phyloP scores from a whole-genome alignment of 2,888 invertebrate species.

The Tenthredo scrophulariae region DNA sequence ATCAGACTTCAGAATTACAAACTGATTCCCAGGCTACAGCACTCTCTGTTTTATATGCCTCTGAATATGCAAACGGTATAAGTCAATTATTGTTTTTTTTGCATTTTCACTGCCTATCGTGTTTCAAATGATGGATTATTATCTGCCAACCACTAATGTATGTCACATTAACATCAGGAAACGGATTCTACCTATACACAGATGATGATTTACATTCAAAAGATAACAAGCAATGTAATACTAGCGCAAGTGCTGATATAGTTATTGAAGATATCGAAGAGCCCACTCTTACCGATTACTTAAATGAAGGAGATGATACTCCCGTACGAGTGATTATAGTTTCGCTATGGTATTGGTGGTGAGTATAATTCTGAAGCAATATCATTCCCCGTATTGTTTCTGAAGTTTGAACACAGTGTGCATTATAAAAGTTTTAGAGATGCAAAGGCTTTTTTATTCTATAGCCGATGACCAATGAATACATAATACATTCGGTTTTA shows the following conservation, averaged over 20 bases:
- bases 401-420: not conserved
- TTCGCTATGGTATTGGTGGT: constrained; percentile 90
- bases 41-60: constrained; percentile 87
- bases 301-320: constrained; percentile 79
- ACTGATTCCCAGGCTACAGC: constrained; percentile 81
- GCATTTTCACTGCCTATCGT: constrained; percentile 27
- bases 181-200: constrained; percentile 89
- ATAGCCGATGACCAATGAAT: not conserved
- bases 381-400: not conserved
- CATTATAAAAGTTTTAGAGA: not conserved
- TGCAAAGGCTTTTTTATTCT: not conserved
- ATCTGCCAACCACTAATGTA: constrained; percentile 55
- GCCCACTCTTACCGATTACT: constrained; percentile 64
- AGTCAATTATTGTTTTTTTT: constrained; percentile 1
- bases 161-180: constrained; percentile 78
- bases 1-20: constrained; percentile 53
- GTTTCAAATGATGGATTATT: not conserved
- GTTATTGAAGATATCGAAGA: constrained; percentile 56
- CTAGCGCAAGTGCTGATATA: constrained; percentile 59
- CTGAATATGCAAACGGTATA: constrained; percentile 85
- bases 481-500: not conserved
- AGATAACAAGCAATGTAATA: constrained; percentile 77
- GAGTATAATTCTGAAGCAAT: constrained; percentile 63
- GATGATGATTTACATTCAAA: constrained; percentile 80
- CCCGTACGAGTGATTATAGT: constrained; percentile 86